These are phyloP conservation scores for Ariopsis seemanni DNA, from an alignment of 2,113 vertebrate species.

Conservation along the genomic window DNA sequence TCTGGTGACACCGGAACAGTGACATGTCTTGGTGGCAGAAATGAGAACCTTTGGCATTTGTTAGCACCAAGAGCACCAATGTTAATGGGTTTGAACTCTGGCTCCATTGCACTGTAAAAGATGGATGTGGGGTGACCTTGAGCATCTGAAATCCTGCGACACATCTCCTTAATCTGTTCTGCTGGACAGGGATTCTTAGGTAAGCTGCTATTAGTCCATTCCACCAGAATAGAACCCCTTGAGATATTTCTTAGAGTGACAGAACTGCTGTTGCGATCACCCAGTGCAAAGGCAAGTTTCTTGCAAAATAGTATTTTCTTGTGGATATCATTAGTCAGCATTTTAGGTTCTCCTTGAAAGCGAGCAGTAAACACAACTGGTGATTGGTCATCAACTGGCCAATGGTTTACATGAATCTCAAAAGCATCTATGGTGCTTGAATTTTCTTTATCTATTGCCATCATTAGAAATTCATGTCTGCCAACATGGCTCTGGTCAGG, in stretches of 20 bases:
- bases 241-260: slow-evolving; percentile 84
- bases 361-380: slow-evolving; percentile 85
- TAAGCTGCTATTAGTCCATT: slow-evolving; percentile 93
- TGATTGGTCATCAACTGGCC: slow-evolving; percentile 79
- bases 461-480: slow-evolving; percentile 91
- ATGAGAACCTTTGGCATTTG: slow-evolving; percentile 83
- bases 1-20: slow-evolving; percentile 47
- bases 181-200: slow-evolving; percentile 84
- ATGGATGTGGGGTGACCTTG: slow-evolving; percentile 74
- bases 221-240: slow-evolving; percentile 87
- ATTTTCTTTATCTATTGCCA: slow-evolving; percentile 89
- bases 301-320: slow-evolving; percentile 90
- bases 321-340: slow-evolving; percentile 78
- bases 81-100: slow-evolving; percentile 86
- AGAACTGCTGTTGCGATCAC: slow-evolving; percentile 90
- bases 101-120: slow-evolving; percentile 84
- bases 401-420: slow-evolving; percentile 86
- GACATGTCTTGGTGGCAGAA: slow-evolving; percentile 77
- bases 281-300: slow-evolving; percentile 87
- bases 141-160: slow-evolving; percentile 81
- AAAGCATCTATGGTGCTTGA: slow-evolving; percentile 88
- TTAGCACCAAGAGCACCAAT: slow-evolving; percentile 80
- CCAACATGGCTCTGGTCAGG: slow-evolving; percentile 82
- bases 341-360: slow-evolving; percentile 82
- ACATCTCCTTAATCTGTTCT: slow-evolving; percentile 82